A percentile compares a stretch with the other conserved stretches of the same genome.
Conservation (phyloP, 2,113 vertebrate species). For the Mola mola region DNA sequence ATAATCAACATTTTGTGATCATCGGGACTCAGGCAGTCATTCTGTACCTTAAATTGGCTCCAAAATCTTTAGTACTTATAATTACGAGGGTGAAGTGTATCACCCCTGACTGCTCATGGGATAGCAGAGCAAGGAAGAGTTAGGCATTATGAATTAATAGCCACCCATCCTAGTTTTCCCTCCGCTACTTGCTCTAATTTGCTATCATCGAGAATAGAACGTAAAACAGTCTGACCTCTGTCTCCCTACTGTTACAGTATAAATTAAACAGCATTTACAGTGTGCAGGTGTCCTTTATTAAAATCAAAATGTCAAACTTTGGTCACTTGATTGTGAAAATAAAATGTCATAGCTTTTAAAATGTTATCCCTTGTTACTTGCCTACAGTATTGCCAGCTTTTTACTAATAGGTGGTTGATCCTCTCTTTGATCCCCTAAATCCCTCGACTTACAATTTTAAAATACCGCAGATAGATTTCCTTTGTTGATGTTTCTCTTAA, state of each 20-base stretch:
- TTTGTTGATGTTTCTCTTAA: not conserved
- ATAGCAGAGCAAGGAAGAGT: not conserved
- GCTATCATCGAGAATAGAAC: slow-evolving; percentile 29
- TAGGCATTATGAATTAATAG: slow-evolving; percentile 31
- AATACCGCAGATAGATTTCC: not conserved
- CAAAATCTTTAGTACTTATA: slow-evolving; percentile 1
- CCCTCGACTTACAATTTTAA: not conserved
- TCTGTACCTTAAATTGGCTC: not conserved
- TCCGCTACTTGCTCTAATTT: slow-evolving; percentile 36
- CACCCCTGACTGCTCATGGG: slow-evolving; percentile 14
- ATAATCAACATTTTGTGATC: no score
- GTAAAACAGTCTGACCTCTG: slow-evolving; percentile 41
- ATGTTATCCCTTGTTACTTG: not conserved
- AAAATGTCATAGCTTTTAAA: no score
- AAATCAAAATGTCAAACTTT: slow-evolving; percentile 2
- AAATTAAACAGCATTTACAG: slow-evolving; percentile 1
- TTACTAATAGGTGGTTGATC: not conserved
- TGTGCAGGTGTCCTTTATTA: not conserved
- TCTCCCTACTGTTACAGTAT: slow-evolving; percentile 6
- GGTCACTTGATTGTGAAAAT: not conserved
- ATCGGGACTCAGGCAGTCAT: no score
- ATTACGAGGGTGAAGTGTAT: slow-evolving; percentile 3
- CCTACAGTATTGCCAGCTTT: not conserved
- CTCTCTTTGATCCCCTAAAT: not conserved
- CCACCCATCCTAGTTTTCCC: not conserved